A percentile compares a stretch with the other conserved stretches of the same genome.
phyloP scores from a whole-genome alignment of 2,797 vertebrate species.

The Glyptemys insculpta region DNA sequence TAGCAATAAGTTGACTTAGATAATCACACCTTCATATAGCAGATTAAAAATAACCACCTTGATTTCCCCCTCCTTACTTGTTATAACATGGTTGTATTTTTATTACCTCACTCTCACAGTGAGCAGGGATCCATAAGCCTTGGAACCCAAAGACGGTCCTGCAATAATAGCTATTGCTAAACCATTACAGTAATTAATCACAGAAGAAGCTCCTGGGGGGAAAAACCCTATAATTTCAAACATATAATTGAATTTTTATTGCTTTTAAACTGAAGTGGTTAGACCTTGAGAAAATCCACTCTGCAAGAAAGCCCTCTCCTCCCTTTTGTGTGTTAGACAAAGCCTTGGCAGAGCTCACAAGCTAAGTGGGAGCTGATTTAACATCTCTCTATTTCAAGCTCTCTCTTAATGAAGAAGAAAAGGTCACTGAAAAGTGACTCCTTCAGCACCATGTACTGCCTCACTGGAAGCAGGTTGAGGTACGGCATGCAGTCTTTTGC shows the following conservation, averaged over 20 bases:
- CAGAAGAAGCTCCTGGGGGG: slow-evolving; percentile 60
- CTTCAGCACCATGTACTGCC: slow-evolving; percentile 24
- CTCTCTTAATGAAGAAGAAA: slow-evolving; percentile 44
- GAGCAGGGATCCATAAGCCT: slow-evolving; percentile 61
- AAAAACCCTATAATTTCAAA: slow-evolving; percentile 76
- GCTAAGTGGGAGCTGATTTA: slow-evolving; percentile 46
- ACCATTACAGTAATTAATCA: slow-evolving; percentile 80
- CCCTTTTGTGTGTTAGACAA: slow-evolving; percentile 58
- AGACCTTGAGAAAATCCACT: slow-evolving; percentile 68
- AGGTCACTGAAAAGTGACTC: slow-evolving; percentile 29
- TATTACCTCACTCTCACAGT: slow-evolving; percentile 57
- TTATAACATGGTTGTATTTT: slow-evolving; percentile 63
- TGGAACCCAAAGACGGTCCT: slow-evolving; percentile 64
- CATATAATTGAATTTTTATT: slow-evolving; percentile 71
- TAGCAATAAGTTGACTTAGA: slow-evolving; percentile 77
- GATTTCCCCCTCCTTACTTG: slow-evolving; percentile 45
- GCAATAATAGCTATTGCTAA: slow-evolving; percentile 77
- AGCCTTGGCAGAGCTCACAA: slow-evolving; percentile 52
- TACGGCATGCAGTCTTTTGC: not conserved
- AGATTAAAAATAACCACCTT: slow-evolving; percentile 78
- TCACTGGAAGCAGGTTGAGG: not conserved
- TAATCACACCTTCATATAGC: slow-evolving; percentile 74
- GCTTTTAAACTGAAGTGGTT: slow-evolving; percentile 70
- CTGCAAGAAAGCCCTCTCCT: not conserved
- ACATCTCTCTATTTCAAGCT: slow-evolving; percentile 41